A percentile compares a stretch with the other conserved stretches of the same genome.
Conservation (phyloP, 2,888 invertebrate species). For the Meiosimyza decipiens region DNA sequence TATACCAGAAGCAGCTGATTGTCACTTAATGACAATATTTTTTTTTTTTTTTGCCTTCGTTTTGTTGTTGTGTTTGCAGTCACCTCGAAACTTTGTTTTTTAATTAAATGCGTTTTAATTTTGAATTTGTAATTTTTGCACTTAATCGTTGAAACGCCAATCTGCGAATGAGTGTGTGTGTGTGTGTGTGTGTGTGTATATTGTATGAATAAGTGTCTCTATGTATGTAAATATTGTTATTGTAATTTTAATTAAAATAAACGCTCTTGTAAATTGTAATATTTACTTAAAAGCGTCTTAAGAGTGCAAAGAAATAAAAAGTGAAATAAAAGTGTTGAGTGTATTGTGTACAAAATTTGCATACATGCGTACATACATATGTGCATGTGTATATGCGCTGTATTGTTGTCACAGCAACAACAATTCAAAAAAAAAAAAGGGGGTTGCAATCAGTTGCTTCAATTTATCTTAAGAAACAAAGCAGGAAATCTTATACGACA, state of each 20-base stretch:
- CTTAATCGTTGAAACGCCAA: not conserved
- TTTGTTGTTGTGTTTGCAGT: conserved; percentile 11
- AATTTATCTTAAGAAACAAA: conserved; percentile 31
- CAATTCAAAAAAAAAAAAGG: conserved; percentile 17
- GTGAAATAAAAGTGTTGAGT: conserved; percentile 34
- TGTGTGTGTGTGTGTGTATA: not conserved
- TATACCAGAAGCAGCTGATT: not conserved
- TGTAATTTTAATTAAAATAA: conserved; percentile 41
- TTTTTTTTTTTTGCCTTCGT: not conserved
- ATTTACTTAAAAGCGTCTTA: conserved; percentile 31
- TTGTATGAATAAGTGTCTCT: not conserved
- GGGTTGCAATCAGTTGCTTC: conserved; percentile 44
- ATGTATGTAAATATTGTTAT: conserved; percentile 32
- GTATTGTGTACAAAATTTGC: conserved; percentile 33
- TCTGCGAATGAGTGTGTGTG: not conserved
- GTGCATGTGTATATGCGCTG: not conserved
- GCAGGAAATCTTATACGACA: conserved; percentile 24
- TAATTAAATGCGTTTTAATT: conserved; percentile 26
- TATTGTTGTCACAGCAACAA: conserved; percentile 15
- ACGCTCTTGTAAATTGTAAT: conserved; percentile 31
- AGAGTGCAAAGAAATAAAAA: not conserved
- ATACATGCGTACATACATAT: conserved; percentile 9
- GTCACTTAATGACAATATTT: not conserved
- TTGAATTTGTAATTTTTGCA: conserved; percentile 10
- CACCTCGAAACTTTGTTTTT: conserved; percentile 25